Conservation (phyloP, 2,888 invertebrate genomes). For the Diplazon laetatorius region DNA sequence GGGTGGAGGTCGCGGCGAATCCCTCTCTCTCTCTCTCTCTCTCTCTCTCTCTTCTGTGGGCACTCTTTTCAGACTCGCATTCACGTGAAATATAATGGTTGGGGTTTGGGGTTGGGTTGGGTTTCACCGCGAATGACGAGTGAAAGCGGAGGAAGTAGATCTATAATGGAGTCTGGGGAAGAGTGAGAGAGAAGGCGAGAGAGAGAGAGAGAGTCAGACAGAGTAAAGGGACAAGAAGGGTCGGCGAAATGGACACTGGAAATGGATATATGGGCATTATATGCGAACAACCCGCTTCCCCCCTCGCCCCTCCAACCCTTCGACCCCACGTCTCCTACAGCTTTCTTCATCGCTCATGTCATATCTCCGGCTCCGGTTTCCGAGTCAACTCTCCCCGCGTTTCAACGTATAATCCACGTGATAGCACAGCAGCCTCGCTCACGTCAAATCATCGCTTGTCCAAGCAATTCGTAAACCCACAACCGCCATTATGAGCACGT, state of each 20-base stretch:
- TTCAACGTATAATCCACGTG: slow-evolving; percentile 14
- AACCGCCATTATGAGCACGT: no score
- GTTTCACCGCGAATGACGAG: slow-evolving; percentile 57
- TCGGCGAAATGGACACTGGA: slow-evolving; percentile 66
- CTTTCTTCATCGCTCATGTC: slow-evolving; percentile 18
- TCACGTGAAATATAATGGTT: slow-evolving; percentile 63
- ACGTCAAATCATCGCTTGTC: not conserved
- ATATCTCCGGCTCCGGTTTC: slow-evolving; percentile 5
- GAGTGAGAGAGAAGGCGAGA: not conserved
- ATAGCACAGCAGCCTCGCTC: not conserved
- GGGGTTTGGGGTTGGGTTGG: slow-evolving; percentile 38
- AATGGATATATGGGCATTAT: slow-evolving; percentile 65
- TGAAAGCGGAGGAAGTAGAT: slow-evolving; percentile 5
- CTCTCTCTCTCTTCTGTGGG: slow-evolving; percentile 3
- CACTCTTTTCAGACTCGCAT: slow-evolving; percentile 61
- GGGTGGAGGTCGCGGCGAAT: slow-evolving; percentile 49
- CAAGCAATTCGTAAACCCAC: not conserved
- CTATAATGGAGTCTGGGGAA: slow-evolving; percentile 13
- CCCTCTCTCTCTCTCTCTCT: slow-evolving; percentile 35
- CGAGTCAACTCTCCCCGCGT: not conserved
- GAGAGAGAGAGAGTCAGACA: slow-evolving; percentile 6
- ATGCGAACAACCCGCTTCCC: slow-evolving; percentile 14
- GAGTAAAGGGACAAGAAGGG: slow-evolving; percentile 33
- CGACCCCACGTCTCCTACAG: not conserved
- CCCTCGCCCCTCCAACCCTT: not conserved